phyloP scores from a whole-genome alignment of 2,888 invertebrate species.

The Philereme transversata region DNA sequence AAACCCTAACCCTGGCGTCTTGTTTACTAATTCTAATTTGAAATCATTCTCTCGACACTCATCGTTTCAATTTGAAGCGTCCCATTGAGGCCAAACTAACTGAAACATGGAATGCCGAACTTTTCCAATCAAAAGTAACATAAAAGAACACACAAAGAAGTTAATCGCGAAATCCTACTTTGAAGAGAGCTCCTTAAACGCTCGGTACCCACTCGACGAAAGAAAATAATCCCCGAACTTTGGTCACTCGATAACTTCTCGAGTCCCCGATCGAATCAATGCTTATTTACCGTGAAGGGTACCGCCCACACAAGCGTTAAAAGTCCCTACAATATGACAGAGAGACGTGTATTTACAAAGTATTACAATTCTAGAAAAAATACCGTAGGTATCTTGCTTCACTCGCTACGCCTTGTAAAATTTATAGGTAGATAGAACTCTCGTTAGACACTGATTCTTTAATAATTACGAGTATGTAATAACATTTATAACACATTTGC shows the following conservation, averaged over 20 bases:
- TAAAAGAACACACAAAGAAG: constrained; percentile 27
- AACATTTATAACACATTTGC: too few species aligned
- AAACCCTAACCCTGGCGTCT: too few species aligned
- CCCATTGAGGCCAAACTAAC: background rate
- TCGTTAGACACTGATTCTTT: too few species aligned
- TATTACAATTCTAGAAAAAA: too few species aligned
- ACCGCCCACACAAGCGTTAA: constrained; percentile 1
- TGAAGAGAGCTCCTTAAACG: constrained; percentile 22
- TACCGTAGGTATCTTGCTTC: too few species aligned
- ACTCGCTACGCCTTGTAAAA: too few species aligned
- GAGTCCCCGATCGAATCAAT: constrained; percentile 19
- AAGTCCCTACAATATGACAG: too few species aligned
- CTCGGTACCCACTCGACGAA: constrained; percentile 6
- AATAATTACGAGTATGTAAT: too few species aligned
- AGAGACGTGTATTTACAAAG: too few species aligned
- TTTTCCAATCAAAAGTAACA: constrained; percentile 25
- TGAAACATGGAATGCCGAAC: constrained; percentile 17
- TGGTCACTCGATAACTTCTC: constrained; percentile 25
- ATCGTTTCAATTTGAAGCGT: constrained; percentile 1
- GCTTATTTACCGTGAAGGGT: constrained; percentile 6
- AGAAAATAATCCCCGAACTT: constrained; percentile 29
- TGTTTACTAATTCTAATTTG: too few species aligned
- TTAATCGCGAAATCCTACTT: constrained; percentile 30
- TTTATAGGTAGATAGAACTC: too few species aligned
- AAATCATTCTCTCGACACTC: too few species aligned